Conservation (phyloP, 2,113 vertebrate genomes). For the Rafetus swinhoei region DNA sequence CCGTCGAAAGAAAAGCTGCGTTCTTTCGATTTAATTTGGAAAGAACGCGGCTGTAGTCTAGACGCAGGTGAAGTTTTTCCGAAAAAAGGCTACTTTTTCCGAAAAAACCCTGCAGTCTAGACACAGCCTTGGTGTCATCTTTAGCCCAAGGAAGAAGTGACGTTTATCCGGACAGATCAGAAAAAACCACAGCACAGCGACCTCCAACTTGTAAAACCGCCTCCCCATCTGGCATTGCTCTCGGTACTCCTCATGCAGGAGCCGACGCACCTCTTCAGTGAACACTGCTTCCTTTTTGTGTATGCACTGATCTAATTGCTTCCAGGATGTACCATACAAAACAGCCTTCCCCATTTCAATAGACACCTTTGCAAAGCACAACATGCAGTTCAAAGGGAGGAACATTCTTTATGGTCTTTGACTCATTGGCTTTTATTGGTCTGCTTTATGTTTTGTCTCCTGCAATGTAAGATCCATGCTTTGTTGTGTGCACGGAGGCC, state of each 20-base stretch:
- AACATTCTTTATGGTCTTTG: neutral
- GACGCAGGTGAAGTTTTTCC: too few relatives aligned
- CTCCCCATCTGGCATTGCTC: neutral
- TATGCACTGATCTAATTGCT: neutral
- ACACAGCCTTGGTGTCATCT: neutral
- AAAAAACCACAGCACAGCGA: neutral
- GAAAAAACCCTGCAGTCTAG: too few relatives aligned
- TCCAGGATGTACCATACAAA: neutral
- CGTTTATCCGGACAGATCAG: neutral
- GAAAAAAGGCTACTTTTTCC: too few relatives aligned
- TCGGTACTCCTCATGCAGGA: accelerated
- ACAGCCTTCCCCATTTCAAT: neutral
- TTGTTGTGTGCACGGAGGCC: neutral
- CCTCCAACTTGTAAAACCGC: neutral
- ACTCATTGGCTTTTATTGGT: neutral
- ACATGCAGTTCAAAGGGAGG: neutral
- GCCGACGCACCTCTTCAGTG: neutral
- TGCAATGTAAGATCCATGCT: neutral
- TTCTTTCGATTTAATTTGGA: too few relatives aligned
- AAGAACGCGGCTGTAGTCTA: too few relatives aligned
- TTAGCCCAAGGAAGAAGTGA: neutral
- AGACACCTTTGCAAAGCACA: neutral
- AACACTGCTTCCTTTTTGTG: neutral
- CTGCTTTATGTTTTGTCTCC: neutral
- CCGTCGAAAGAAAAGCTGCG: too few relatives aligned